Evolutionary conservation across 2,888 invertebrate genomes (phyloP), one percentile per base, ranked within the genome.

Genomic region (Nebria salina): DNA sequence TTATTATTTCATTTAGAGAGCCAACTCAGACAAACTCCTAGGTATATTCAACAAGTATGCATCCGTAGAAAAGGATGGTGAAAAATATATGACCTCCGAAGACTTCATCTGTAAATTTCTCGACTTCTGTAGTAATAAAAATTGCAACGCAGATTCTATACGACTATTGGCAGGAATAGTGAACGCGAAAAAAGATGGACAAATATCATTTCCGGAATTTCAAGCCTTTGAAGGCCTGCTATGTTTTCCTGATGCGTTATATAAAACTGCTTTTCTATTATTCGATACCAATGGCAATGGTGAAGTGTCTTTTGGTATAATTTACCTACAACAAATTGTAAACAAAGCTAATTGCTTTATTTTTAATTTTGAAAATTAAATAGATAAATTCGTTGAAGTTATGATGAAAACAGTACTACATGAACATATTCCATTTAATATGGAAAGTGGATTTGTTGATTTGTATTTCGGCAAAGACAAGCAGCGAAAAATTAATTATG

Each of bases 261-360:
- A 99, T 90, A 96, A 97, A 90, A 97, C 98, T 82, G 99, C 99
- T 87, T 99, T 99, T 91, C 99, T 98, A 89, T 92, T 99, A 83
- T 99, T 99, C 89, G 99, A 99, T 89, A 96, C 96, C 77, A 97
- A 98, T 88, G 98, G 98, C 90, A 98, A 98, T 89, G 99, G 99
- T 88, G 94, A 95, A 88, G 96, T 99, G 87, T 95, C 97, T 85
- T 98, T 96, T 90, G 95, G 98, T 97, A 91, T 92, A 92, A 54
- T 7, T 54, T 54, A 54, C 2, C 34, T 1, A 4, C 34, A 34
- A 5, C 34, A 54, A 54, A 54, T 54, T 13, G 54, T 54, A 7
- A 34, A 4, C 2, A 34, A 5, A 34, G 2, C 2, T 34, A 34
- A 34, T 34, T 34, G 34, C 5, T 34, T 34, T 34, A 4, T 34